A percentile compares a stretch with the other conserved stretches of the same genome.
These are phyloP conservation scores for Antitype chi DNA, from an alignment of 2,888 invertebrate genomes.

Conservation along the genomic window DNA sequence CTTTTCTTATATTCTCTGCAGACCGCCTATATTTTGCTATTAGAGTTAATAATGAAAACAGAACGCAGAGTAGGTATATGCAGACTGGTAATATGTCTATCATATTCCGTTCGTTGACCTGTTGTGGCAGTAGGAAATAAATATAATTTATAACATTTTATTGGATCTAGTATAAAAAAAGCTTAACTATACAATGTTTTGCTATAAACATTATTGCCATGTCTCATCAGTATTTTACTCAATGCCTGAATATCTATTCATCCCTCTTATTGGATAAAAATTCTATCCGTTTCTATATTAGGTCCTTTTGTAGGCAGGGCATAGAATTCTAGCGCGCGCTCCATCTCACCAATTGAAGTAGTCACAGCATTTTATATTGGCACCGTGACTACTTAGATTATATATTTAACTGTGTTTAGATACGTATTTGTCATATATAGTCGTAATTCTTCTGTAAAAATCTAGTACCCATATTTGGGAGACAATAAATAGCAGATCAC, in stretches of 20 bases:
- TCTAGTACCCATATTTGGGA: background rate
- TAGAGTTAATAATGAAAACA: background rate
- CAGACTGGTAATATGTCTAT: background rate
- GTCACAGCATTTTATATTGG: slow-evolving; percentile 63
- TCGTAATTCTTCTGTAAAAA: background rate
- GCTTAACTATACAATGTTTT: background rate
- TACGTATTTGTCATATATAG: background rate
- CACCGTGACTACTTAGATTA: slow-evolving; percentile 40
- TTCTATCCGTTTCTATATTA: slow-evolving; percentile 49
- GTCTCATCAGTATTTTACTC: slow-evolving; percentile 4
- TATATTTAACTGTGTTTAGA: slow-evolving; percentile 32
- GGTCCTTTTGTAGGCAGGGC: slow-evolving; percentile 37
- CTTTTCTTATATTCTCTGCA: slow-evolving; percentile 5
- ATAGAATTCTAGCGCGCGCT: slow-evolving; percentile 56
- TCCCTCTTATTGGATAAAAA: slow-evolving; percentile 27
- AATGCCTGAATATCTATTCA: slow-evolving; percentile 29
- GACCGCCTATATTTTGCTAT: background rate
- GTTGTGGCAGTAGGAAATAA: too few relatives aligned
- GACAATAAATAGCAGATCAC: background rate
- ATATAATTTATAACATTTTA: background rate
- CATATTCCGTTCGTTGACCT: background rate
- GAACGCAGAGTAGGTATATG: background rate
- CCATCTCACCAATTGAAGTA: slow-evolving; percentile 61
- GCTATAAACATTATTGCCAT: background rate
- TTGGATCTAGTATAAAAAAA: background rate